A percentile compares a stretch with the other conserved stretches of the same genome.
These are phyloP conservation scores for Brotula barbata DNA, from an alignment of 2,797 vertebrate species.

Conservation along the genomic window DNA sequence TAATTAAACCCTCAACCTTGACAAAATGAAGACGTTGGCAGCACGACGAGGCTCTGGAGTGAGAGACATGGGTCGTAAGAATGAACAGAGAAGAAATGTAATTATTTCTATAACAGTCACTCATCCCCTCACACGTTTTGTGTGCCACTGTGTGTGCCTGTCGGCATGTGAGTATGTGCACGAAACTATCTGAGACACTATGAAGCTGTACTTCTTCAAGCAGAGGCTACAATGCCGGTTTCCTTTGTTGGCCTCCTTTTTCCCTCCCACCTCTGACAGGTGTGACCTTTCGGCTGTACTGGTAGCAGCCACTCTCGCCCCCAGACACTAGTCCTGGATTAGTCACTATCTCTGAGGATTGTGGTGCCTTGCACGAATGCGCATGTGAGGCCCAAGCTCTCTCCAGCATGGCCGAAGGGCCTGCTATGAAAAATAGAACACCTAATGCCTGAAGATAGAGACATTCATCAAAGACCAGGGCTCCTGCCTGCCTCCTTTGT, in stretches of 20 bases:
- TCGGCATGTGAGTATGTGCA: constrained; percentile 15
- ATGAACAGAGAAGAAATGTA: constrained; percentile 35
- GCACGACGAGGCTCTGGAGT: constrained; percentile 8
- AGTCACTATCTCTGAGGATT: constrained; percentile 72
- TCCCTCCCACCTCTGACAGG: constrained; percentile 68
- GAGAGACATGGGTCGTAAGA: not conserved
- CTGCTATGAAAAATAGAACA: constrained; percentile 81
- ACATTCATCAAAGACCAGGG: constrained; percentile 80
- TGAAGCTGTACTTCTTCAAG: constrained; percentile 42
- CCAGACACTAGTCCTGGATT: constrained; percentile 73
- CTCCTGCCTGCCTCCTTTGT: constrained; percentile 65
- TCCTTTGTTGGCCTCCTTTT: constrained; percentile 46
- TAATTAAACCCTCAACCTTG: constrained; percentile 34
- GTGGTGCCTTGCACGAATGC: constrained; percentile 61
- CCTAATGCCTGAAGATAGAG: constrained; percentile 81
- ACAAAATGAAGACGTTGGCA: constrained; percentile 22
- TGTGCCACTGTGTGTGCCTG: not conserved
- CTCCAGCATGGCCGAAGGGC: constrained; percentile 69
- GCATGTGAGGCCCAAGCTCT: constrained; percentile 66
- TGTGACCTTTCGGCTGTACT: constrained; percentile 77
- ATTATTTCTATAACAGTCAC: constrained; percentile 37
- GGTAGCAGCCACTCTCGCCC: constrained; percentile 60
- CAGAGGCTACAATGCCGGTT: constrained; percentile 37
- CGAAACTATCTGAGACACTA: constrained; percentile 38
- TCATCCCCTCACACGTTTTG: not conserved